Conservation (phyloP, 2,113 vertebrate species). For the Periophthalmus modestus region DNA sequence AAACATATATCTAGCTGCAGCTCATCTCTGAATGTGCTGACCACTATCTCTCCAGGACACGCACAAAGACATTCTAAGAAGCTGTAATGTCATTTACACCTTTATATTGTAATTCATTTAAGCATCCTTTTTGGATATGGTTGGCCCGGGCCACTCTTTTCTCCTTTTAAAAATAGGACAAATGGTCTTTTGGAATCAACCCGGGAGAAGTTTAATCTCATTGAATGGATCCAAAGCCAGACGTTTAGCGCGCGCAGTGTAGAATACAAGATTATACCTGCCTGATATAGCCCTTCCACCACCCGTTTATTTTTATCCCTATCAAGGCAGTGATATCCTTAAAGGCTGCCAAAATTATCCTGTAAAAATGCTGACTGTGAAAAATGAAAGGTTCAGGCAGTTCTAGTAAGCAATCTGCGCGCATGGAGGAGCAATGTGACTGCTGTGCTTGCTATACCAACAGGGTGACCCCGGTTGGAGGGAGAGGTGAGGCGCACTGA, state of each 20-base stretch:
- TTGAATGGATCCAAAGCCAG: slow-evolving; percentile 64
- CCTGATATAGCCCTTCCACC: slow-evolving; percentile 74
- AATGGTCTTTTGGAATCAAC: slow-evolving; percentile 66
- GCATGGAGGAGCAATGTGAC: slow-evolving; percentile 76
- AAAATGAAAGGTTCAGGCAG: slow-evolving; percentile 77
- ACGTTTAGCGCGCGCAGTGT: slow-evolving; percentile 62
- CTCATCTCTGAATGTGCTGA: slow-evolving; percentile 64
- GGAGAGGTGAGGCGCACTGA: slow-evolving; percentile 73
- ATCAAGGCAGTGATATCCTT: slow-evolving; percentile 78
- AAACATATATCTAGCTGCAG: slow-evolving; percentile 41
- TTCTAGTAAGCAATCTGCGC: slow-evolving; percentile 78
- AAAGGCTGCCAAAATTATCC: slow-evolving; percentile 79
- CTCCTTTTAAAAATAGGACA: slow-evolving; percentile 72
- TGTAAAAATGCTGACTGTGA: slow-evolving; percentile 76
- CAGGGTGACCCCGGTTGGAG: slow-evolving; percentile 75
- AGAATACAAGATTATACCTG: slow-evolving; percentile 75
- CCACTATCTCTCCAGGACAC: slow-evolving; percentile 37
- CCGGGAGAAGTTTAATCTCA: slow-evolving; percentile 69
- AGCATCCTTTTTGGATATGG: slow-evolving; percentile 50
- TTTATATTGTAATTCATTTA: slow-evolving; percentile 68
- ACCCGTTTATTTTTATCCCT: slow-evolving; percentile 77
- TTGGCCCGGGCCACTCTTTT: slow-evolving; percentile 47
- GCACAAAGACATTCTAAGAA: slow-evolving; percentile 54
- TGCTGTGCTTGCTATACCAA: slow-evolving; percentile 78
- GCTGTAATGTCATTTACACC: slow-evolving; percentile 60